Evolutionary conservation across 2,888 invertebrate species (phyloP).

Genomic region (Lasioglossum oenotherae): DNA sequence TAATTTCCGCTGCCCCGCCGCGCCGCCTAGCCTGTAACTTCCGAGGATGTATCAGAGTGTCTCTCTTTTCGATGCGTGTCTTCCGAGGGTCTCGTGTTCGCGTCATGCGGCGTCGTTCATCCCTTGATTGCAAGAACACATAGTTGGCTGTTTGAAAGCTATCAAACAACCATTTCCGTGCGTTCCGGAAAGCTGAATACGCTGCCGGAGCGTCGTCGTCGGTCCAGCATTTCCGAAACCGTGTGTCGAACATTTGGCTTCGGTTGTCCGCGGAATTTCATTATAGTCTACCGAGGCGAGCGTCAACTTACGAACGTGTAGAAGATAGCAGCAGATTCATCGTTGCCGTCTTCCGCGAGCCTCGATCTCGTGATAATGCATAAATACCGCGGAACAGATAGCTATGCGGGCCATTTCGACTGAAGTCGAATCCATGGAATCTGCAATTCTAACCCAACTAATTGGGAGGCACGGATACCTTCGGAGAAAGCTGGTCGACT

Average conservation of each 20-base stretch:
- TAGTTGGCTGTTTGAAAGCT: slow-evolving; percentile 24
- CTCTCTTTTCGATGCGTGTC: slow-evolving; percentile 9
- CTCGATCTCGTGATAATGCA: slow-evolving; percentile 7
- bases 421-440: slow-evolving; percentile 59
- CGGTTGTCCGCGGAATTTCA: slow-evolving; percentile 3
- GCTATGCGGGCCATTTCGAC: slow-evolving; percentile 37
- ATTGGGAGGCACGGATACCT: slow-evolving; percentile 72
- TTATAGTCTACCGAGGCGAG: neutral
- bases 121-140: slow-evolving; percentile 7
- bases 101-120: neutral
- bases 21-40: neutral
- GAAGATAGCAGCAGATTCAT: neutral
- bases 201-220: neutral
- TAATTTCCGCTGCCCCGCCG: slow-evolving; percentile 18
- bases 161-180: slow-evolving; percentile 33
- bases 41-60: neutral
- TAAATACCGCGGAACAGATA: slow-evolving; percentile 25
- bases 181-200: slow-evolving; percentile 6
- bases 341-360: neutral
- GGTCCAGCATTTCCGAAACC: neutral
- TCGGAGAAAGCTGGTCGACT: slow-evolving; percentile 54
- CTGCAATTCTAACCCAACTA: slow-evolving; percentile 76
- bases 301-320: neutral
- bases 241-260: neutral
- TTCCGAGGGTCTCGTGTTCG: neutral